Conservation (phyloP, 2,113 vertebrate genomes). For the Rhizomys pruinosus region DNA sequence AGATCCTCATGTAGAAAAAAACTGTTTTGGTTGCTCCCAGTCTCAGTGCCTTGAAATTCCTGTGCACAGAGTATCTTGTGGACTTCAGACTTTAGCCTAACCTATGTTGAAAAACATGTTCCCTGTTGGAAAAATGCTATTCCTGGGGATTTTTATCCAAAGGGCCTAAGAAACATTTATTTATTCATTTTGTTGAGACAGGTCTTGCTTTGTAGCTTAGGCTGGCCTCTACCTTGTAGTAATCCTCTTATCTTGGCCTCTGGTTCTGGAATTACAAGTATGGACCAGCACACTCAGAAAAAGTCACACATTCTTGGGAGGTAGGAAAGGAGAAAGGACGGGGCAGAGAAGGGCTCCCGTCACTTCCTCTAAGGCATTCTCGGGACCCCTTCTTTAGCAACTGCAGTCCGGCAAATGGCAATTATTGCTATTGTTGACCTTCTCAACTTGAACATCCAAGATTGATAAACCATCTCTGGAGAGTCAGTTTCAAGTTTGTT, state of each 20-base stretch:
- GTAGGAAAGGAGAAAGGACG: neutral
- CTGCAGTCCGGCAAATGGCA: neutral
- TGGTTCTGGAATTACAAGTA: neutral
- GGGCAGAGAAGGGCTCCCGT: neutral
- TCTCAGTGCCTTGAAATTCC: neutral
- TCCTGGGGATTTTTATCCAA: conserved; percentile 12
- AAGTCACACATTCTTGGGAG: conserved; percentile 2
- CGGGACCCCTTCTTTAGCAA: neutral
- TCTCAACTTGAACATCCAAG: neutral
- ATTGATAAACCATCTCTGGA: conserved; percentile 11
- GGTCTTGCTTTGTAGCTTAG: neutral
- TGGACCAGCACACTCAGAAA: neutral
- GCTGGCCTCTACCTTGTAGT: neutral
- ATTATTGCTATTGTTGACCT: conserved; percentile 56
- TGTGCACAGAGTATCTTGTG: neutral
- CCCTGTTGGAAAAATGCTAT: neutral
- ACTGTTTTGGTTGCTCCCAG: neutral
- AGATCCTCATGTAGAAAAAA: neutral
- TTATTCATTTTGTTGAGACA: neutral
- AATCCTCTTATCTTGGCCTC: neutral
- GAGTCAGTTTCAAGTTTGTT: conserved; percentile 49
- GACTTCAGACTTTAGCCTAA: conserved; percentile 30
- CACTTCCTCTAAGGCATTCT: neutral
- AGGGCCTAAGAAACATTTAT: neutral
- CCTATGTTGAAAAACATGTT: neutral